phyloP scores from a whole-genome alignment of 2,888 invertebrate genomes.

The Melikaiella ostensackeni region DNA sequence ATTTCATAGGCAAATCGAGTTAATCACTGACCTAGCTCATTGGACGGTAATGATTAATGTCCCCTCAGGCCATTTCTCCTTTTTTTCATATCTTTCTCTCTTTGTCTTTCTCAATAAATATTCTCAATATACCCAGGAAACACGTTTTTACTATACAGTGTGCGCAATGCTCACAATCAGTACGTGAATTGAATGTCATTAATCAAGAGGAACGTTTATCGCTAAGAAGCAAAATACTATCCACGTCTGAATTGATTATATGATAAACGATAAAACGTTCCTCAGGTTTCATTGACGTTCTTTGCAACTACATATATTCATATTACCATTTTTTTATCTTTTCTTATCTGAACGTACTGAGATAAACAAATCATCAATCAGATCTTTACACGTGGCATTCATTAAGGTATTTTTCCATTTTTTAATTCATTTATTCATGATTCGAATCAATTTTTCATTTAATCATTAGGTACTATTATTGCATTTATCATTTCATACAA shows the following conservation, averaged over 20 bases:
- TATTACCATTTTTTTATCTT: constrained; percentile 16
- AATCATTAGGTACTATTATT: not conserved
- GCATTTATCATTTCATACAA: not conserved
- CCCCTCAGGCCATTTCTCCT: not conserved
- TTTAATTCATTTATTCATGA: not conserved
- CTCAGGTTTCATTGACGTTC: constrained; percentile 30
- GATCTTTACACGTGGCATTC: constrained; percentile 20
- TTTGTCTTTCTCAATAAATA: not conserved
- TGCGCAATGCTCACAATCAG: constrained; percentile 16
- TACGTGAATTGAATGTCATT: constrained; percentile 37
- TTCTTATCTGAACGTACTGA: constrained; percentile 11
- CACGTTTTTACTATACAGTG: not conserved
- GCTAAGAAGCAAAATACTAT: constrained; percentile 23
- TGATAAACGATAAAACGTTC: constrained; percentile 21
- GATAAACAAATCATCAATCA: constrained; percentile 37
- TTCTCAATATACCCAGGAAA: constrained; percentile 7
- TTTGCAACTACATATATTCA: not conserved
- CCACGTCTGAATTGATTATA: constrained; percentile 32
- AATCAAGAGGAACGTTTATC: constrained; percentile 37
- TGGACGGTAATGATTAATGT: not conserved
- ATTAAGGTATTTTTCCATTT: constrained; percentile 1
- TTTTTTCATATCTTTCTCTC: not conserved
- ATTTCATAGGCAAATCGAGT: not conserved
- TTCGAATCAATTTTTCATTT: not conserved
- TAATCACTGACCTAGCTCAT: constrained; percentile 24